Base-by-base conservation (phyloP, 2,888 invertebrate genomes). In the Gymnosoma rotundatum region DNA sequence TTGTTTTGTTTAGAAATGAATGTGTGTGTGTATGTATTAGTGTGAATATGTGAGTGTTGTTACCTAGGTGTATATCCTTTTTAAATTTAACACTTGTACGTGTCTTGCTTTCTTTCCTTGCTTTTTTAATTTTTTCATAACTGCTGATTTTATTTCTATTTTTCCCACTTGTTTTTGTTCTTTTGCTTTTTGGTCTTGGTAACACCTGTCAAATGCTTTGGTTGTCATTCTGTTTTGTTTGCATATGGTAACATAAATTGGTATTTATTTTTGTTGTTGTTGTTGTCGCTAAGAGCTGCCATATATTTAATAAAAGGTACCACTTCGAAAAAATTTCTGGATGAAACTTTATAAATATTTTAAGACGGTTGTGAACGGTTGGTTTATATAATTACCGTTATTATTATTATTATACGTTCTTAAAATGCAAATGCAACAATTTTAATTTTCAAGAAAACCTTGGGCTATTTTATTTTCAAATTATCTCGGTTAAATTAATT, bases 131-230 rank as follows among this genome's bases (percentile, higher is more conserved):
- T 38, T 63, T 63, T 12, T 42, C 12, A 8, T 36, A 58, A 25
- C 36, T 66, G 58, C 10, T 56, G 52, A 74, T 64, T 73, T 78
- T 78, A 56, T 60, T 79, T 72, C 32, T 48, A 63, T 45, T 60
- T 78, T 58, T 32, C 52, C 66, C 45, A 8, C 50, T 64, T 20
- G 56, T 42, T 56, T 45, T 70, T 50, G 9, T 32, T 54, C 8
- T 54, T 48, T 3, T 72, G 45, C 2, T 48, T 25, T 70, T 56
- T 45, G 61, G 54, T 45, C 74, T 74, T 50, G 63, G 80, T 69
- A 80, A 69, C 80, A 80, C 80, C 80, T 80, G 80, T 80, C 80
- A 80, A 74, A 80, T 80, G 80, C 74, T 74, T 69, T 60, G 54
- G 73, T 63, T 72, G 66, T 54, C 66, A 48, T 76, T 72, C 42